Evolutionary conservation across 2,888 invertebrate species (phyloP), one percentile per base, ranked within the genome.

Genomic region (Limulus polyphemus): DNA sequence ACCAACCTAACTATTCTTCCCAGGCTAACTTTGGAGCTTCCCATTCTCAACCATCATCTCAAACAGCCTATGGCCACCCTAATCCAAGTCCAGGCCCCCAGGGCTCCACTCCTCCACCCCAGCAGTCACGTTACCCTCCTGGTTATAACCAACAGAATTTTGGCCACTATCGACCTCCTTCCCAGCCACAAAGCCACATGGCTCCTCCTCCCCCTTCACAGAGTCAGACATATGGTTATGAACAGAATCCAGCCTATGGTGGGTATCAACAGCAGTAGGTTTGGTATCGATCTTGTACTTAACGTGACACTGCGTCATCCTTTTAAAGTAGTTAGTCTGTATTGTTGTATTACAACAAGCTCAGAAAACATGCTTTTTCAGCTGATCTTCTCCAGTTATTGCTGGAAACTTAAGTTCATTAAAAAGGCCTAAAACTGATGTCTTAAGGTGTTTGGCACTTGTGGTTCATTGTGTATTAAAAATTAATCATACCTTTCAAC

Each of bases 231-330:
- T 64, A 64, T 32, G 58, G 52, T 55, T 66, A 66, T 57, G 66
- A 66, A n/a, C 65, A 64, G 58, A 61, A 57, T 51, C 66, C 62
- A 49, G 60, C 59, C 10, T 66, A 66, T 46, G n/a, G 59, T 50
- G 58, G 60, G 17, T 66, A 66, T 59, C 66, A 63, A 46, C 56
- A 60, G 46, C 66, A 66, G 55, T 62, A 57, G 32, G 3, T n/a
- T n/a, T n/a, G n/a, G n/a, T n/a, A n/a, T n/a, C n/a, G n/a, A 32
- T 32, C 32, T 32, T 32, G 1, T 32, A 32, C 7, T 32, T 32
- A n/a, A 32, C 32, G 32, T 32, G 32, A 1, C 32, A 32, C 32
- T 32, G 32, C 7, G 32, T 32, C 32, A 32, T 32, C 32, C 32
- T 32, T 32, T 32, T 1, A 32, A 32, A 32, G 32, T 32, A 32